Evolutionary conservation across 2,888 invertebrate species (phyloP).

Genomic region (Meliscaeva auricollis): DNA sequence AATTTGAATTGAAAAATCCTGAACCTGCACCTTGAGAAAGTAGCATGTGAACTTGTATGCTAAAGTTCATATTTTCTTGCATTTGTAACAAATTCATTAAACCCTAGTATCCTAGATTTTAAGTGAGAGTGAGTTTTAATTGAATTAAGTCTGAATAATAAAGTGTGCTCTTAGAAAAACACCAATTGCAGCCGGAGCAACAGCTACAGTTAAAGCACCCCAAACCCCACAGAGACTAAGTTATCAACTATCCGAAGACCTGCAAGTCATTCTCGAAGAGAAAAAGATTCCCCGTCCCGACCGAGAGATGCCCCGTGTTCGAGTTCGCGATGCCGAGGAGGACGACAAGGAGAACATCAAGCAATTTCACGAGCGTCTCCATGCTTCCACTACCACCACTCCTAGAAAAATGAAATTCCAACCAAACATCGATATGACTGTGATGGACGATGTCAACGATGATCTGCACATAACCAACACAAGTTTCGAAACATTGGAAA

Average conservation of each 20-base stretch:
- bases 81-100: too few species aligned
- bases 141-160: neutral
- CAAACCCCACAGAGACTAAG: slow-evolving; percentile 78
- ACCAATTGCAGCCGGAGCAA: slow-evolving; percentile 28
- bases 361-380: slow-evolving; percentile 2
- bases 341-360: slow-evolving; percentile 58
- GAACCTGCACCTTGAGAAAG: neutral
- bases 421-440: slow-evolving; percentile 10
- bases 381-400: slow-evolving; percentile 17
- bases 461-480: slow-evolving; percentile 66
- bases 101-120: neutral
- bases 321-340: slow-evolving; percentile 42
- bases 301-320: slow-evolving; percentile 50
- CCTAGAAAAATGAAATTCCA: slow-evolving; percentile 24
- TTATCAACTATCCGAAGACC: slow-evolving; percentile 79
- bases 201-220: neutral
- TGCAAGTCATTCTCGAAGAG: slow-evolving; percentile 77
- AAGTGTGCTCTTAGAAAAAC: slow-evolving; percentile 54
- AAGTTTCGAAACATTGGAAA: slow-evolving; percentile 81
- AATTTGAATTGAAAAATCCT: slow-evolving; percentile 11
- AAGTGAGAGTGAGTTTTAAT: neutral
- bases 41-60: slow-evolving; percentile 39
- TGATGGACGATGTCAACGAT: slow-evolving; percentile 42
- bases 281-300: slow-evolving; percentile 57
- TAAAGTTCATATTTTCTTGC: too few species aligned